A percentile compares a stretch with the other conserved stretches of the same genome.
phyloP scores from a whole-genome alignment of 2,888 invertebrate genomes.

The Ornithoptera alexandrae region DNA sequence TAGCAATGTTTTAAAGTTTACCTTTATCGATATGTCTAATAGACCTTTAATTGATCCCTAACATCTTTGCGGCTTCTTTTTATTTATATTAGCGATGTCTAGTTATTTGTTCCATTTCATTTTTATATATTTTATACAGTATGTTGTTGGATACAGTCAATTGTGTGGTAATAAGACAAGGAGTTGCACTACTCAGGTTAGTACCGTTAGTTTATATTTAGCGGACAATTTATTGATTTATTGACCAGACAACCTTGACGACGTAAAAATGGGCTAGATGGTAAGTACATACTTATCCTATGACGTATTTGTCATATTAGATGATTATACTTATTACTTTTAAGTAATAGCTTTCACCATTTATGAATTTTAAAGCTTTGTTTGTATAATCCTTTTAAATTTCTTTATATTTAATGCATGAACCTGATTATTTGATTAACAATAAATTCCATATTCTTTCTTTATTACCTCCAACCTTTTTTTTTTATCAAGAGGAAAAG shows the following conservation, averaged over 20 bases:
- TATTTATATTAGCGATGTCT: constrained; percentile 16
- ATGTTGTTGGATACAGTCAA: constrained; percentile 46
- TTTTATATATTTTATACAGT: constrained; percentile 34
- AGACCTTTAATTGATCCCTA: constrained; percentile 8
- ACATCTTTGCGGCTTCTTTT: constrained; percentile 7
- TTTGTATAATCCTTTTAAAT: too few relatives aligned
- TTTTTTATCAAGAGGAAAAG: too few relatives aligned
- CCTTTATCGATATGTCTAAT: constrained; percentile 15
- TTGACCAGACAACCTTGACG: constrained; percentile 31
- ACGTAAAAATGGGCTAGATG: constrained; percentile 17
- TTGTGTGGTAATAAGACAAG: constrained; percentile 58
- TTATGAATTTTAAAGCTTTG: too few relatives aligned
- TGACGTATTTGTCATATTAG: background rate
- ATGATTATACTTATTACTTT: background rate
- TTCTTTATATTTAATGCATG: too few relatives aligned
- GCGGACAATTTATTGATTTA: constrained; percentile 41
- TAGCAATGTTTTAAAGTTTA: constrained; percentile 18
- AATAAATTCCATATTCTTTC: too few relatives aligned
- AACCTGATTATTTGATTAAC: too few relatives aligned
- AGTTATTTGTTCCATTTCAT: constrained; percentile 45
- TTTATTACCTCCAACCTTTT: too few relatives aligned
- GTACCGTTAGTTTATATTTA: constrained; percentile 14
- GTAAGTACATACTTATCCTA: background rate
- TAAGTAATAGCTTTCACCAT: background rate
- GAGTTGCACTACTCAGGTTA: constrained; percentile 68